These are phyloP conservation scores for Intellagama lesueurii DNA, from an alignment of 2,797 vertebrate genomes.

Conservation along the genomic window DNA sequence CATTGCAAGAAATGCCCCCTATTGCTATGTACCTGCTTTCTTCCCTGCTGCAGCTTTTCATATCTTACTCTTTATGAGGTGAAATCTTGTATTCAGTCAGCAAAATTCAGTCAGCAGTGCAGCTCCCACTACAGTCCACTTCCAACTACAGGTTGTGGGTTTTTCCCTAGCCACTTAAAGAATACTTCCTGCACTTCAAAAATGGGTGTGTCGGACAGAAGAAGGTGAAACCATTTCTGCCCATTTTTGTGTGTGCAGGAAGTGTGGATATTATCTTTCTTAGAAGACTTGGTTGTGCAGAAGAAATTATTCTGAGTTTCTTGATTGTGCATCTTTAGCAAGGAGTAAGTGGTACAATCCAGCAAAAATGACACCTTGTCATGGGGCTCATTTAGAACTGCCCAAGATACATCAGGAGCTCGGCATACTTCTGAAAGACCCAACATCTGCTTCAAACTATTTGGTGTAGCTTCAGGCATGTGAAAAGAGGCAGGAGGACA, in stretches of 20 bases:
- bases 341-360: neutral
- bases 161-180: neutral
- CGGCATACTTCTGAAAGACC: neutral
- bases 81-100: neutral
- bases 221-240: neutral
- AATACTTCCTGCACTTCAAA: neutral
- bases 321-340: neutral
- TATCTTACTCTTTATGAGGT: neutral
- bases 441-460: neutral
- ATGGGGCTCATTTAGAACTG: neutral
- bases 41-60: neutral
- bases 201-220: too few species aligned
- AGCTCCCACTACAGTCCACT: neutral
- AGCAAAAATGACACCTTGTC: neutral
- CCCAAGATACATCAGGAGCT: neutral
- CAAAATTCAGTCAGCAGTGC: neutral
- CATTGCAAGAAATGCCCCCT: neutral
- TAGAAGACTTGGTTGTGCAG: neutral
- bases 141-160: neutral
- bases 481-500: neutral
- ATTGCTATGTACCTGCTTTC: neutral
- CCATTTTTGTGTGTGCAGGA: neutral
- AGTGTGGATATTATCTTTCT: neutral
- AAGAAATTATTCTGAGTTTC: neutral
- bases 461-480: neutral